phyloP scores from a whole-genome alignment of 2,113 vertebrate species.

The cat (Felis catus) region DNA sequence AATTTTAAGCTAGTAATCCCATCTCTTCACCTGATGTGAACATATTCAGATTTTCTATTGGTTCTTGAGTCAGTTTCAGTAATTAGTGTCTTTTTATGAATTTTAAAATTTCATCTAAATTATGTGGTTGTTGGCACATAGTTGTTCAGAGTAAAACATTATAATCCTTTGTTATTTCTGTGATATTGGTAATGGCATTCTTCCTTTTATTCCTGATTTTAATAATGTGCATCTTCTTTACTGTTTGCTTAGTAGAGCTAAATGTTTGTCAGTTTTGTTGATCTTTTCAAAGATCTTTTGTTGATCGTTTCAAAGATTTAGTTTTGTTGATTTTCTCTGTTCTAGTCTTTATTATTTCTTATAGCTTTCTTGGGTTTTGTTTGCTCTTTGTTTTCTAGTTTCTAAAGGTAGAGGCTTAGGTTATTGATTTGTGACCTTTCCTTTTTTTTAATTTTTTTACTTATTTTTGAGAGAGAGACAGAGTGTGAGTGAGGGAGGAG shows the following conservation, averaged over 20 bases:
- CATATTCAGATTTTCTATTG: background rate
- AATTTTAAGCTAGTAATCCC: background rate
- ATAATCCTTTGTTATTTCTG: background rate
- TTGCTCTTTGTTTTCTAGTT: background rate
- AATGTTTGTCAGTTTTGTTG: background rate
- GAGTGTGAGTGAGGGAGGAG: too few relatives aligned
- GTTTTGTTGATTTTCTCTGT: background rate
- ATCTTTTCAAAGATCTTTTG: background rate
- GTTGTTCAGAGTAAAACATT: background rate
- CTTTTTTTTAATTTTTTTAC: background rate
- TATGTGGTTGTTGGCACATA: background rate
- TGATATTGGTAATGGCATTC: background rate
- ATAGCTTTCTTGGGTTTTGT: background rate
- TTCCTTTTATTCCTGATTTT: background rate
- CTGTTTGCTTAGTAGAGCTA: background rate
- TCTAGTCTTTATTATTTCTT: background rate
- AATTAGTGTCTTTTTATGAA: background rate
- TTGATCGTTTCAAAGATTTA: background rate
- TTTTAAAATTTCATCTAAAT: background rate
- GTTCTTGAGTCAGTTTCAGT: background rate
- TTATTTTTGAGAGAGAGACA: too few relatives aligned
- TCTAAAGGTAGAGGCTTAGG: background rate
- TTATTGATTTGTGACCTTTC: background rate
- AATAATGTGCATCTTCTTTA: background rate
- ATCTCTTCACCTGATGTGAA: background rate